Conservation (phyloP, 2,113 vertebrate genomes). For the Caranx melampygus region DNA sequence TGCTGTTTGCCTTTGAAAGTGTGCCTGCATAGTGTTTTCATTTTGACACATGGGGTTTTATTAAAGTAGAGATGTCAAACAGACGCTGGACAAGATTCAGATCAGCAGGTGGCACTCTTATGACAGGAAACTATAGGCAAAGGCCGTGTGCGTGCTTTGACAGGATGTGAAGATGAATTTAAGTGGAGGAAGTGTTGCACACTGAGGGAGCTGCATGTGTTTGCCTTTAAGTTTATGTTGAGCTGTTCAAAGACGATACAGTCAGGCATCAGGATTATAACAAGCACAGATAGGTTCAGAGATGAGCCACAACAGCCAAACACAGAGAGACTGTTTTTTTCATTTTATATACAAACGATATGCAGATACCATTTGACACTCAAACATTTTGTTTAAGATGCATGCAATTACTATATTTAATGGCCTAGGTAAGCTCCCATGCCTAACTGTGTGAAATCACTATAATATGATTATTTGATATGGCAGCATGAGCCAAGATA, state of each 20-base stretch:
- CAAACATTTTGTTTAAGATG: slow-evolving; percentile 9
- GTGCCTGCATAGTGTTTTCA: neutral
- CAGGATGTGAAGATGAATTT: slow-evolving; percentile 10
- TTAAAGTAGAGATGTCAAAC: neutral
- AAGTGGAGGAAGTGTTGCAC: neutral
- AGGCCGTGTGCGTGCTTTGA: neutral
- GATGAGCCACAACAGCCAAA: slow-evolving; percentile 23
- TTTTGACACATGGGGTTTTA: slow-evolving; percentile 9
- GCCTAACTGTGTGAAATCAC: slow-evolving; percentile 12
- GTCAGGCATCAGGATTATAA: slow-evolving; percentile 42
- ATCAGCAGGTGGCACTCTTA: slow-evolving; percentile 81
- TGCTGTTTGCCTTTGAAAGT: slow-evolving; percentile 7
- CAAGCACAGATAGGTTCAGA: slow-evolving; percentile 13
- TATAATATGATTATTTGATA: neutral
- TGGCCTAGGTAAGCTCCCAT: neutral
- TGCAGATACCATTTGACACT: slow-evolving; percentile 5
- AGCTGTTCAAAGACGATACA: slow-evolving; percentile 36
- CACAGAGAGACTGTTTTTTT: neutral
- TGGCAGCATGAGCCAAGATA: neutral
- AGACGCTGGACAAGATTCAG: slow-evolving; percentile 37
- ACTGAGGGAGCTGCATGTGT: slow-evolving; percentile 25
- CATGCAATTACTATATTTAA: slow-evolving; percentile 23
- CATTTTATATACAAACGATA: slow-evolving; percentile 4
- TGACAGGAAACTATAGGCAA: slow-evolving; percentile 51
- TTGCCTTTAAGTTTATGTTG: slow-evolving; percentile 54